These are phyloP conservation scores for Lytechinus pictus DNA, from an alignment of 35 echinoderm and acorn worm species.

Conservation along the genomic window DNA sequence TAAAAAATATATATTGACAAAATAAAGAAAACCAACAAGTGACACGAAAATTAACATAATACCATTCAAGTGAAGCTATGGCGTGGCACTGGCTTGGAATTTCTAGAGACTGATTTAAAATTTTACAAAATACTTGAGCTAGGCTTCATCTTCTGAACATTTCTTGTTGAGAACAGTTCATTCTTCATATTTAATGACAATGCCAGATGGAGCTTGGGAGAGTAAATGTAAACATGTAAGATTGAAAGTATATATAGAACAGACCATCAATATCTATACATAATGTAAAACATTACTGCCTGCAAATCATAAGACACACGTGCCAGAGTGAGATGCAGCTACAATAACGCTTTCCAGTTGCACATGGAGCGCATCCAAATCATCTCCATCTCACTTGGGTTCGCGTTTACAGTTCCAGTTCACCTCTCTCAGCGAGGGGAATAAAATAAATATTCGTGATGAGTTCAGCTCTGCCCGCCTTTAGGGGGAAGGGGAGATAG, in stretches of 20 bases:
- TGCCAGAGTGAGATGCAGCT: background rate
- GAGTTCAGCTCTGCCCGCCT: background rate
- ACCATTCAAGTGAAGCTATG: too few species aligned
- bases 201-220: background rate
- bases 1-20: too few species aligned
- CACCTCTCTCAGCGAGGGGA: background rate
- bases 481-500: background rate
- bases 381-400: background rate
- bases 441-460: background rate
- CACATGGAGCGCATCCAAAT: background rate
- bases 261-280: background rate
- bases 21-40: too few species aligned
- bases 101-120: too few species aligned
- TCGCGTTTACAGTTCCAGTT: background rate
- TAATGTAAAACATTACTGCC: background rate
- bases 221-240: background rate
- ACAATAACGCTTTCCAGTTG: background rate
- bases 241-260: background rate
- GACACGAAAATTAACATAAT: too few species aligned
- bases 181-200: background rate
- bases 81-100: too few species aligned
- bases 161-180: background rate
- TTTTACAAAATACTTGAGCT: too few species aligned
- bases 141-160: too few species aligned
- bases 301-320: background rate